Percentiles rank a stretch among this genome's conserved stretches.
Evolutionary conservation across 2,113 vertebrate species (phyloP).

Genomic region (Todiramphus chloris): DNA sequence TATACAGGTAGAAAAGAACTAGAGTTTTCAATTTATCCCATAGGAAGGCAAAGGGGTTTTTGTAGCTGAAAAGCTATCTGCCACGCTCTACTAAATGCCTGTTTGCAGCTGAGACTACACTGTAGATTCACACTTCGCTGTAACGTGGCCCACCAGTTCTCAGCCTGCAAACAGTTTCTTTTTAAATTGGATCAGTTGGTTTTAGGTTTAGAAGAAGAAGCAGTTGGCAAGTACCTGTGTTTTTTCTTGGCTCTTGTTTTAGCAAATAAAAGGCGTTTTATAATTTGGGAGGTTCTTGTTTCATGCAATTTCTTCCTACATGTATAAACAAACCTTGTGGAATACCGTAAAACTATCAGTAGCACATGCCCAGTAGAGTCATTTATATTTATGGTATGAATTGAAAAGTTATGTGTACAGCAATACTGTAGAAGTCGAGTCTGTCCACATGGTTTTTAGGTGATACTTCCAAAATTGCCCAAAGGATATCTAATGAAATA

Average conservation of each 20-base stretch:
- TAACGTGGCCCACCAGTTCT: neutral
- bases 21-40: neutral
- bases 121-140: neutral
- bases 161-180: neutral
- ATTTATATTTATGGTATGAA: neutral
- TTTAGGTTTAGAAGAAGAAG: neutral
- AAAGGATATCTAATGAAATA: constrained; percentile 16
- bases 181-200: neutral
- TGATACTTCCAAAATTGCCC: constrained; percentile 12
- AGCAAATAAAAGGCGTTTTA: neutral
- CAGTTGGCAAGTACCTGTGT: neutral
- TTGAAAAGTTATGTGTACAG: neutral
- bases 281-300: neutral
- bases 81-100: neutral
- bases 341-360: neutral
- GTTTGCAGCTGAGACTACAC: neutral
- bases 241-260: neutral
- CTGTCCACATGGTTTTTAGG: neutral
- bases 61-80: neutral
- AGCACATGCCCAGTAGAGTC: neutral
- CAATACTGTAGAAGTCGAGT: neutral
- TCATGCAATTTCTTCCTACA: neutral
- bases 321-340: neutral
- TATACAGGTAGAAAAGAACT: neutral
- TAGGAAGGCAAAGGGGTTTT: rapidly evolving